Percentiles rank a stretch among this genome's conserved stretches.
Conservation (phyloP, 2,113 vertebrate species). For the Oncorhynchus nerka region DNA sequence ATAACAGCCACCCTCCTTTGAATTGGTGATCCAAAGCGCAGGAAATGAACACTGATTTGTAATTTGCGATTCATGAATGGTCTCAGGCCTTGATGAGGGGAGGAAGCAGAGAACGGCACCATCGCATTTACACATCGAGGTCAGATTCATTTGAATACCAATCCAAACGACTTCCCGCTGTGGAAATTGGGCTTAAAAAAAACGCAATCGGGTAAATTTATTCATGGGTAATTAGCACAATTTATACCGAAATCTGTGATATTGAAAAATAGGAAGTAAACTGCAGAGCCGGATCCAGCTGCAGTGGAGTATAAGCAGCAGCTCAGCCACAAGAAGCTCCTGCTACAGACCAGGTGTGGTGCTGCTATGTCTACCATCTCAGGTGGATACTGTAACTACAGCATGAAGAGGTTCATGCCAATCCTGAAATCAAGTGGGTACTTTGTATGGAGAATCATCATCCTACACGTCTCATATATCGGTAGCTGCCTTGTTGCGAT, state of each 20-base stretch:
- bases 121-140: constrained; percentile 40
- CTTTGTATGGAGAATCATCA: constrained; percentile 26
- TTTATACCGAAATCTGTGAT: constrained; percentile 31
- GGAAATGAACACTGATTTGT: constrained; percentile 53
- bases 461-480: constrained; percentile 6
- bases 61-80: constrained; percentile 53
- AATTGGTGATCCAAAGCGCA: constrained; percentile 45
- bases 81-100: constrained; percentile 12
- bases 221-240: constrained; percentile 52
- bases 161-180: constrained; percentile 57
- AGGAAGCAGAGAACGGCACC: constrained; percentile 33
- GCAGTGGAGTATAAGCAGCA: constrained; percentile 32
- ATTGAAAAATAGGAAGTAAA: constrained; percentile 23
- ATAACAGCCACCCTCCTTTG: constrained; percentile 39
- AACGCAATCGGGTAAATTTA: constrained; percentile 42
- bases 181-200: constrained; percentile 48
- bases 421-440: constrained; percentile 45
- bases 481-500: constrained; percentile 29
- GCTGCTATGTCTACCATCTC: constrained; percentile 46
- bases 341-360: constrained; percentile 15
- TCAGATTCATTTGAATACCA: constrained; percentile 56
- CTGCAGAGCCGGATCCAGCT: constrained; percentile 46
- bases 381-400: constrained; percentile 7
- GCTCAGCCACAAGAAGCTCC: constrained; percentile 20
- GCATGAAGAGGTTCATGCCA: constrained; percentile 46